Conservation (phyloP, 1,140 invertebrate species). For the Scylla paramamosain region DNA sequence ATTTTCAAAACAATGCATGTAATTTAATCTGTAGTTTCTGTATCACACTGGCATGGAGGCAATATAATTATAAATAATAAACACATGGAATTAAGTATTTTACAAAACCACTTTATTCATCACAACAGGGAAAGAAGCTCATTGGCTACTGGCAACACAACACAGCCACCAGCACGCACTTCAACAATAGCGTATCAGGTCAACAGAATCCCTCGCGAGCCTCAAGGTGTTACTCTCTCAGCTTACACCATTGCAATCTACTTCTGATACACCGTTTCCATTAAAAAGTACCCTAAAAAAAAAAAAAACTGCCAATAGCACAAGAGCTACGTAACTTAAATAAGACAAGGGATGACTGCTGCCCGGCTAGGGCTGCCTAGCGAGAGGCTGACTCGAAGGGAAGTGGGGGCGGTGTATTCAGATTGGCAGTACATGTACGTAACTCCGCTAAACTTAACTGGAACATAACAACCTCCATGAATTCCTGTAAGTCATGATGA, state of each 20-base stretch:
- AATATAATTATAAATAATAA: neutral
- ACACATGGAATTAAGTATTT: neutral
- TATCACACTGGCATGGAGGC: neutral
- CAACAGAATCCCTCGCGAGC: neutral
- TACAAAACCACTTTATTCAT: slow-evolving; percentile 5
- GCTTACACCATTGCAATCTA: neutral
- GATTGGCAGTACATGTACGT: neutral
- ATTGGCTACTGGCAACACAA: neutral
- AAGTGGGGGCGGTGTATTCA: neutral
- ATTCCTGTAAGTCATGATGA: neutral
- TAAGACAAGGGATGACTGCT: neutral
- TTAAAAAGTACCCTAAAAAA: neutral
- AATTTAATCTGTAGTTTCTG: neutral
- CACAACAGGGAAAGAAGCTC: neutral
- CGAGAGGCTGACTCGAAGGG: too few relatives aligned
- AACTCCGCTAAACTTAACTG: neutral
- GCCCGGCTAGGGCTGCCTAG: neutral
- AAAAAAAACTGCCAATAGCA: neutral
- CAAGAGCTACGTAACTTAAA: neutral
- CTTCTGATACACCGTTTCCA: neutral
- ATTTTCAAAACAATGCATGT: neutral
- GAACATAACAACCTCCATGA: neutral
- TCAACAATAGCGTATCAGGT: neutral
- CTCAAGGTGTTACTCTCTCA: neutral
- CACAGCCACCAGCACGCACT: neutral